Percentiles rank a stretch among this genome's conserved stretches.
phyloP scores from a whole-genome alignment of 2,113 vertebrate genomes.

The Etheostoma cragini region DNA sequence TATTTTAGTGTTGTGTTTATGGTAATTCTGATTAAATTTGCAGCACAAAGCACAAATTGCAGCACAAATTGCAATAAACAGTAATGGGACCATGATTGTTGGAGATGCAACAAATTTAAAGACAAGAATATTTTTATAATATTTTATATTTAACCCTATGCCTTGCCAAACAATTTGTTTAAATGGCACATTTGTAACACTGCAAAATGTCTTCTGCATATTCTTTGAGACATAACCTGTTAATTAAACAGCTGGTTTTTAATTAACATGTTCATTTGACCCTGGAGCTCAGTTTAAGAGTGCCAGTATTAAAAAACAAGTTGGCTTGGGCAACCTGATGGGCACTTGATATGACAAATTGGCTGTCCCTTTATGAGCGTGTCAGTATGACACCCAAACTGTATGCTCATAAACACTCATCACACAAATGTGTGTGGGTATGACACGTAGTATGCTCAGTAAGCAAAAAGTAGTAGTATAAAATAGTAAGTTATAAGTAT shows the following conservation, averaged over 20 bases:
- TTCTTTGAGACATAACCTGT: constrained; percentile 27
- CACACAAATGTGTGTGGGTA: neutral
- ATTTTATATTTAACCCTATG: constrained; percentile 7
- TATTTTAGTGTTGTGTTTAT: constrained; percentile 22
- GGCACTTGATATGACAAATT: constrained; percentile 34
- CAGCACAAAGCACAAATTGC: too few species aligned
- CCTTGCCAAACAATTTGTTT: constrained; percentile 16
- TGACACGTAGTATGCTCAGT: neutral
- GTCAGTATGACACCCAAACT: neutral
- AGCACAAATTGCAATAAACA: constrained; percentile 1
- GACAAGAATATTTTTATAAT: constrained; percentile 19
- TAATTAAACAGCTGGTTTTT: constrained; percentile 39
- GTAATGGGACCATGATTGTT: constrained; percentile 16
- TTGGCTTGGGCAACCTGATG: constrained; percentile 17
- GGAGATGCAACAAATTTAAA: constrained; percentile 19
- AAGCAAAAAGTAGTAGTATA: neutral
- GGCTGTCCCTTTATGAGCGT: constrained; percentile 33
- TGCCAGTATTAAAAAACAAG: constrained; percentile 25
- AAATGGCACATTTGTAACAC: neutral
- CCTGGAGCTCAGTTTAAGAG: constrained; percentile 28
- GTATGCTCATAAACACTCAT: constrained; percentile 2
- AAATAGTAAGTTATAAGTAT: neutral
- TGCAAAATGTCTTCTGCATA: neutral
- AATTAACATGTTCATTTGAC: constrained; percentile 45
- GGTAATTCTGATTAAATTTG: constrained; percentile 38